phyloP scores from a whole-genome alignment of 2,113 vertebrate genomes.

The Hydrolagus affinis region DNA sequence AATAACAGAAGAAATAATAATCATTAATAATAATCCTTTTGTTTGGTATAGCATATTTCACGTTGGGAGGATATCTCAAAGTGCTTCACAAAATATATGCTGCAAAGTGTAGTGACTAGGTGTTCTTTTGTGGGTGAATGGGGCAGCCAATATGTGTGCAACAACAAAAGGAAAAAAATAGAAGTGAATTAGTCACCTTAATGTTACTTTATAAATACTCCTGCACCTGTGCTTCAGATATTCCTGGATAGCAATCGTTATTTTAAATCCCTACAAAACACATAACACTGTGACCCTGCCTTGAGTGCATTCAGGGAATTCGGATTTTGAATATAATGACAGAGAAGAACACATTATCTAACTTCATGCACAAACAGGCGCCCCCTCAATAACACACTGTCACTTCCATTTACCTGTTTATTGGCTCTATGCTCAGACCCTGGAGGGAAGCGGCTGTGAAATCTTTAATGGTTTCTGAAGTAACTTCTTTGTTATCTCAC shows the following conservation, averaged over 20 bases:
- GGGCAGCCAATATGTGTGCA: background rate
- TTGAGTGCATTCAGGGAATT: slow-evolving; percentile 29
- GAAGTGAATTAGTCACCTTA: background rate
- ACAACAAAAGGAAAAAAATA: background rate
- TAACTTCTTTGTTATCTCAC: slow-evolving; percentile 31
- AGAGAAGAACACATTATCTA: slow-evolving; percentile 44
- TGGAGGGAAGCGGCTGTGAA: slow-evolving; percentile 41
- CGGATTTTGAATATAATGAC: slow-evolving; percentile 42
- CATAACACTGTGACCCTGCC: slow-evolving; percentile 20
- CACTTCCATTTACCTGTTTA: slow-evolving; percentile 49
- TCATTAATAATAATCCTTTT: no score
- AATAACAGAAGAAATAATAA: no score
- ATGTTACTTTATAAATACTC: background rate
- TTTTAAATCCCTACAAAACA: slow-evolving; percentile 6
- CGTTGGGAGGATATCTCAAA: no score
- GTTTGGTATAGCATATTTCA: no score
- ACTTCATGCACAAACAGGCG: slow-evolving; percentile 54
- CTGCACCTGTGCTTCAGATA: background rate
- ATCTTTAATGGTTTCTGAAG: slow-evolving; percentile 32
- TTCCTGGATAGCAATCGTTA: slow-evolving; percentile 3
- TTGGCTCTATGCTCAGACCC: slow-evolving; percentile 39
- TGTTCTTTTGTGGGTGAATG: no score
- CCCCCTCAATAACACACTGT: slow-evolving; percentile 55
- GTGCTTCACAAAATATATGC: no score
- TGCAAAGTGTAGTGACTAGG: no score